A percentile compares a stretch with the other conserved stretches of the same genome.
These are phyloP conservation scores for Scaptomyza pallida DNA, from an alignment of 1,140 invertebrate species.

Conservation along the genomic window DNA sequence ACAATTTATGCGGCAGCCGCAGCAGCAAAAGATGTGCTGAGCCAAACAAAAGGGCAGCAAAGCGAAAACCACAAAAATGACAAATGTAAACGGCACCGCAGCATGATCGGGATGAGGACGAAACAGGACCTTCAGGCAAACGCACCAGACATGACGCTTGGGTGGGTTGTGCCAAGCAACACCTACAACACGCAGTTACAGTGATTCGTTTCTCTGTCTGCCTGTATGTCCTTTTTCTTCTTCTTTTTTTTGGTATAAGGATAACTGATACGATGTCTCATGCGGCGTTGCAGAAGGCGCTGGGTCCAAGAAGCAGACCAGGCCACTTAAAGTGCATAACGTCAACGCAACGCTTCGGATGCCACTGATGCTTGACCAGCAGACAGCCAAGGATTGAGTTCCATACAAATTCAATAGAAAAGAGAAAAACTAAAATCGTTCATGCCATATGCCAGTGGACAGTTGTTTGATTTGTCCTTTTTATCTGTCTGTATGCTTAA, in stretches of 20 bases:
- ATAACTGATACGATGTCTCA: conserved; percentile 47
- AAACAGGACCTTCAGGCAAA: conserved; percentile 3
- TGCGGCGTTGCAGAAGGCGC: conserved; percentile 75
- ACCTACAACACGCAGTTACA: conserved; percentile 53
- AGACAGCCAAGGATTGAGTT: conserved; percentile 40
- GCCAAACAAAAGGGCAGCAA: conserved; percentile 46
- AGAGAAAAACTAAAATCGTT: conserved; percentile 12
- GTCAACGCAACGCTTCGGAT: conserved; percentile 14
- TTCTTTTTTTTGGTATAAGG: conserved; percentile 17
- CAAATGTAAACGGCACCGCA: conserved; percentile 75
- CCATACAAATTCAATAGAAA: conserved; percentile 61
- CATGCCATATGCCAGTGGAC: conserved; percentile 65
- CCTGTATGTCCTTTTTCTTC: conserved; percentile 16
- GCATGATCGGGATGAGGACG: conserved; percentile 22
- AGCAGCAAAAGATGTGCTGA: conserved; percentile 19
- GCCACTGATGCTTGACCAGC: conserved; percentile 66
- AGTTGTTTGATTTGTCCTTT: conserved; percentile 66
- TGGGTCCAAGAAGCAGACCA: conserved; percentile 7
- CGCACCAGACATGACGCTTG: conserved; percentile 37
- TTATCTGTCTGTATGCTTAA: not conserved
- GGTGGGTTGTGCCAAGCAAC: conserved; percentile 69
- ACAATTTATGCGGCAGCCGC: conserved; percentile 44
- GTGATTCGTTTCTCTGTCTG: conserved; percentile 40
- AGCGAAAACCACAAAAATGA: conserved; percentile 70
- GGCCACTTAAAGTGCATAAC: conserved; percentile 62